Evolutionary conservation across 2,113 vertebrate genomes (phyloP).

Genomic region (Microcebus lehilahytsara): DNA sequence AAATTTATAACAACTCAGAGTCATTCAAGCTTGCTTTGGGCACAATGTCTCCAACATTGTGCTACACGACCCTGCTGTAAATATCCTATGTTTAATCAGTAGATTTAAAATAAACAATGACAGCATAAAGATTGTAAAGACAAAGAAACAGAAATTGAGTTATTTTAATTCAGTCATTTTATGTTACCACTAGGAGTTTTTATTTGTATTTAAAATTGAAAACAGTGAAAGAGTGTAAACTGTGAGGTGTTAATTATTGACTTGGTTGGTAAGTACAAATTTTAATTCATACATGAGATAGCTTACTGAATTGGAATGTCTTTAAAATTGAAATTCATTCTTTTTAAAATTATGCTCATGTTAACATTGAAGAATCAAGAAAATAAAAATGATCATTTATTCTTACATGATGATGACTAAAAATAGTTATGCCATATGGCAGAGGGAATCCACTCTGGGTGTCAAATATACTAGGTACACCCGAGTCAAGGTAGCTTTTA

Average conservation of each 20-base stretch:
- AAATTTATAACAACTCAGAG: not conserved
- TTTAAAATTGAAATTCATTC: not conserved
- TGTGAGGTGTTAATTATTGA: not conserved
- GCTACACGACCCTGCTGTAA: not conserved
- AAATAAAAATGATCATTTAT: not conserved
- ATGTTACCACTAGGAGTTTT: not conserved
- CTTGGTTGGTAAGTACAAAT: not conserved
- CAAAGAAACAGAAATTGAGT: slow-evolving; percentile 12
- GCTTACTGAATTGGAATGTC: not conserved
- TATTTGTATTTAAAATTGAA: slow-evolving; percentile 38
- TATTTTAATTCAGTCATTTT: slow-evolving; percentile 32
- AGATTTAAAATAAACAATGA: slow-evolving; percentile 17
- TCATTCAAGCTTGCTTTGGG: not conserved
- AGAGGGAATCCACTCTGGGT: not conserved
- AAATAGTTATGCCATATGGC: not conserved
- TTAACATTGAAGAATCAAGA: slow-evolving; percentile 6
- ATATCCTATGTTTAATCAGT: not conserved
- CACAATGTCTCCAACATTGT: not conserved
- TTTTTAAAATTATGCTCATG: not conserved
- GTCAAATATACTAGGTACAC: not conserved
- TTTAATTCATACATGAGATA: not conserved
- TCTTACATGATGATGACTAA: not conserved
- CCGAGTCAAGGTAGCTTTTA: not conserved
- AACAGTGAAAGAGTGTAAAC: not conserved
- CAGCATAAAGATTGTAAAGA: not conserved